Conservation (phyloP, 2,797 vertebrate genomes). For the Psittacula derbiana region DNA sequence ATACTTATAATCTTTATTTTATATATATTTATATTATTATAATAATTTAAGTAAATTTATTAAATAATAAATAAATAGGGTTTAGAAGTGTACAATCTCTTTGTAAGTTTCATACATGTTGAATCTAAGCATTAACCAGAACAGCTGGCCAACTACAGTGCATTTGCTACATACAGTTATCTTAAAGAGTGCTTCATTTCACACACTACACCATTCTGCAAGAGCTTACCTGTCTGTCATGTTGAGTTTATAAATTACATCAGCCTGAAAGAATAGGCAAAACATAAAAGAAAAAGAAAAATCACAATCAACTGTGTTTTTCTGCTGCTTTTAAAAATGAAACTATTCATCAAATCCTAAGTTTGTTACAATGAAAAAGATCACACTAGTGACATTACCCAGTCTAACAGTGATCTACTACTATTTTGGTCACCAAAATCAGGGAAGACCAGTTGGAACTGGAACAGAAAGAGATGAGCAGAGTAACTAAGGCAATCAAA, state of each 20-base stretch:
- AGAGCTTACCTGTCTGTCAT: constrained; percentile 96
- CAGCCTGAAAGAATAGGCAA: constrained; percentile 84
- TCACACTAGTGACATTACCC: neutral
- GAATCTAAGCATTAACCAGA: neutral
- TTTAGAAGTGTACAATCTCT: neutral
- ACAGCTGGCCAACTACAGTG: neutral
- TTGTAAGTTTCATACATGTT: neutral
- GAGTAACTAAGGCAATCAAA: neutral
- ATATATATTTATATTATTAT: neutral
- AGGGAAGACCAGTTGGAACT: neutral
- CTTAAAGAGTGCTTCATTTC: neutral
- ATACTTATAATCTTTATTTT: neutral
- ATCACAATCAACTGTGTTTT: constrained; percentile 48
- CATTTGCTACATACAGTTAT: neutral
- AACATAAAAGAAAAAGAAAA: constrained; percentile 30
- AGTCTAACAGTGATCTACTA: neutral
- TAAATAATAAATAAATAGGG: neutral
- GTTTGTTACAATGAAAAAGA: neutral
- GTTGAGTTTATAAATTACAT: constrained; percentile 98
- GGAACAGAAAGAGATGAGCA: neutral
- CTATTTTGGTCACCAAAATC: neutral
- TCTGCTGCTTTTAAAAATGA: neutral
- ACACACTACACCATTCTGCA: neutral
- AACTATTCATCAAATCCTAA: neutral
- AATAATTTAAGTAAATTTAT: neutral